A percentile compares a stretch with the other conserved stretches of the same genome.
phyloP scores from a whole-genome alignment of 2,888 invertebrate genomes.

The Eilema griseolum region DNA sequence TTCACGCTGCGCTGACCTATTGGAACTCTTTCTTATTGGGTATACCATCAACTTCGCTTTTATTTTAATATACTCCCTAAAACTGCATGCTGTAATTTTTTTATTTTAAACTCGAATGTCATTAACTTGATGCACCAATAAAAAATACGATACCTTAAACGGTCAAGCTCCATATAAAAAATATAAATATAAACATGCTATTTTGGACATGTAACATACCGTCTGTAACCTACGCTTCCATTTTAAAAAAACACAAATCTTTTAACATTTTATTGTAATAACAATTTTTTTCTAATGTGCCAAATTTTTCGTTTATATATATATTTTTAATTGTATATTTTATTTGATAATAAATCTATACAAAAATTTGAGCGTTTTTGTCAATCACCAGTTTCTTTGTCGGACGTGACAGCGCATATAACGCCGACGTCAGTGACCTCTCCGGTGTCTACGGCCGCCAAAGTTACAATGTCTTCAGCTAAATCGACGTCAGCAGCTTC shows the following conservation, averaged over 20 bases:
- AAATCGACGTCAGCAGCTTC: conserved; percentile 70
- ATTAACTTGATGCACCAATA: conserved; percentile 77
- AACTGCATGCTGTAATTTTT: conserved; percentile 69
- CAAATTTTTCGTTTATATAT: conserved; percentile 62
- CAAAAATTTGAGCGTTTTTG: conserved; percentile 53
- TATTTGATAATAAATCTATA: conserved; percentile 70
- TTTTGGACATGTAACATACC: conserved; percentile 75
- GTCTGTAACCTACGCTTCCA: conserved; percentile 68
- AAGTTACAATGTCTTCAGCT: conserved; percentile 67
- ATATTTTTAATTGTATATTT: conserved; percentile 60
- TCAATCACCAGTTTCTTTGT: conserved; percentile 80
- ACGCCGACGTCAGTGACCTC: conserved; percentile 82
- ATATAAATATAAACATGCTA: conserved; percentile 84
- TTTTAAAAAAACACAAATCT: conserved; percentile 63
- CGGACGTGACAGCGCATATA: conserved; percentile 85
- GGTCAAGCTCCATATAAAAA: conserved; percentile 85
- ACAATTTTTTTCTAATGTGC: conserved; percentile 63
- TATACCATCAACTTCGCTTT: conserved; percentile 68
- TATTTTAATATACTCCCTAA: conserved; percentile 58
- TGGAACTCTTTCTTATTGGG: conserved; percentile 83
- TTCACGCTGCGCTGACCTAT: conserved; percentile 82
- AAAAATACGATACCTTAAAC: conserved; percentile 76
- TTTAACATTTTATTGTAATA: conserved; percentile 52
- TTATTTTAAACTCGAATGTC: conserved; percentile 52
- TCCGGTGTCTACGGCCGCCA: conserved; percentile 77